A percentile compares a stretch with the other conserved stretches of the same genome.
phyloP scores from a whole-genome alignment of 2,888 invertebrate genomes.

The Leptinotarsa rubiginosa region DNA sequence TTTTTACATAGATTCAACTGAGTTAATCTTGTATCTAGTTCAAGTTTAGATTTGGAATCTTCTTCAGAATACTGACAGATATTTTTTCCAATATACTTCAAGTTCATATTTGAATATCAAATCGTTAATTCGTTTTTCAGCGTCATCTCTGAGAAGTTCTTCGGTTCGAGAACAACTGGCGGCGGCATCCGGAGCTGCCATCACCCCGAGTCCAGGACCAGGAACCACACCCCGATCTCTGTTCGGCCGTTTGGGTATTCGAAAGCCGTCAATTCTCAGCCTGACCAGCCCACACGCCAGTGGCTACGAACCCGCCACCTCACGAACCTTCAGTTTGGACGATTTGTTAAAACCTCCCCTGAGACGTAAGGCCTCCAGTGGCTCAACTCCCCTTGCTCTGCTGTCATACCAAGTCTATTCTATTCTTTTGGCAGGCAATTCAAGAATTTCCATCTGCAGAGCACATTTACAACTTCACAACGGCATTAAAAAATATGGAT shows the following conservation, averaged over 20 bases:
- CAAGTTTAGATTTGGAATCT: no score
- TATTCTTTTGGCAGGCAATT: conserved; percentile 7
- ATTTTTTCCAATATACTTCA: no score
- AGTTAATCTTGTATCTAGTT: no score
- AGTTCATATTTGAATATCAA: background rate
- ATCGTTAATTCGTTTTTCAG: conserved; percentile 26
- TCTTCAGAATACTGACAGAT: no score
- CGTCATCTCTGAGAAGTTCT: conserved; percentile 66
- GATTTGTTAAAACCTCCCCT: conserved; percentile 87
- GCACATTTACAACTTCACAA: no score
- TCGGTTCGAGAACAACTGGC: conserved; percentile 73
- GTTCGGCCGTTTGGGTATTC: conserved; percentile 86
- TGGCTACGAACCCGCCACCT: conserved; percentile 71
- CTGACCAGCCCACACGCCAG: conserved; percentile 76
- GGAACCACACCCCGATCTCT: conserved; percentile 73
- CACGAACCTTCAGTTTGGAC: conserved; percentile 89
- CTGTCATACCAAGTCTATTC: conserved; percentile 22
- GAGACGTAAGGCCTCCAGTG: conserved; percentile 75
- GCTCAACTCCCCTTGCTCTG: conserved; percentile 31
- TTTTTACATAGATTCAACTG: no score
- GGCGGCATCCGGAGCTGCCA: conserved; percentile 64
- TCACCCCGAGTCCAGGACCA: conserved; percentile 64
- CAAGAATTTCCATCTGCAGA: background rate
- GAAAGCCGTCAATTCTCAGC: conserved; percentile 88
- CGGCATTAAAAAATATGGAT: no score